A percentile compares a stretch with the other conserved stretches of the same genome.
These are phyloP conservation scores for Drosophila nigrodunni DNA, from an alignment of 1,140 invertebrate genomes.

Conservation along the genomic window DNA sequence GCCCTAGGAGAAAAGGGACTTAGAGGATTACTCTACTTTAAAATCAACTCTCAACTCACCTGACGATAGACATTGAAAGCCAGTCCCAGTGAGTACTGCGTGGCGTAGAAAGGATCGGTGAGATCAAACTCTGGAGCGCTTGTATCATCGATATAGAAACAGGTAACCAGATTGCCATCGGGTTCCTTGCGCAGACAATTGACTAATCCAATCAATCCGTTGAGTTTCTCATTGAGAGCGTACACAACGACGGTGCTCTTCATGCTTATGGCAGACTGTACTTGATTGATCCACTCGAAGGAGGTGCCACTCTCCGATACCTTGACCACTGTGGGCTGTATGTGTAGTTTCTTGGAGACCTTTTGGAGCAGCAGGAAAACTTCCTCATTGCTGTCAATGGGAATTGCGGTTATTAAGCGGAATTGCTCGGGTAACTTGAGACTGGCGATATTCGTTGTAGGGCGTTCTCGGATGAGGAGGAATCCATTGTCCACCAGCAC, in stretches of 20 bases:
- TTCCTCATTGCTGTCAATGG: conserved; percentile 62
- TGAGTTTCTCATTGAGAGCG: conserved; percentile 87
- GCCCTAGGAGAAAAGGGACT: conserved; percentile 83
- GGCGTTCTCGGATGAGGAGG: conserved; percentile 85
- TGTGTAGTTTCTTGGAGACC: conserved; percentile 45
- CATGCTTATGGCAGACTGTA: conserved; percentile 86
- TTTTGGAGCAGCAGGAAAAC: conserved; percentile 82
- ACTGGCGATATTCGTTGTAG: conserved; percentile 42
- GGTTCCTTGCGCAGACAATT: conserved; percentile 91
- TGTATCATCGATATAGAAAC: conserved; percentile 88
- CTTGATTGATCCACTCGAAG: conserved; percentile 86
- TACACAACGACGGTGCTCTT: conserved; percentile 86
- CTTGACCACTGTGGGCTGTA: conserved; percentile 67
- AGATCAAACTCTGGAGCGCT: conserved; percentile 88
- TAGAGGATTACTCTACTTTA: background rate
- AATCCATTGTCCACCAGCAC: conserved; percentile 85
- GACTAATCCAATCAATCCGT: conserved; percentile 93
- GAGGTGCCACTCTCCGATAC: conserved; percentile 74
- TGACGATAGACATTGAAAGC: conserved; percentile 92
- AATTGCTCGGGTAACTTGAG: conserved; percentile 55
- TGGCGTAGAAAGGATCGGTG: conserved; percentile 87
- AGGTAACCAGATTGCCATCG: conserved; percentile 87
- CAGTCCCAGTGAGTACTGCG: conserved; percentile 90
- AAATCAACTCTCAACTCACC: conserved; percentile 81
- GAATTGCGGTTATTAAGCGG: conserved; percentile 71